Evolutionary conservation across 2,113 vertebrate species (phyloP).

Genomic region (Chloropsis hardwickii): DNA sequence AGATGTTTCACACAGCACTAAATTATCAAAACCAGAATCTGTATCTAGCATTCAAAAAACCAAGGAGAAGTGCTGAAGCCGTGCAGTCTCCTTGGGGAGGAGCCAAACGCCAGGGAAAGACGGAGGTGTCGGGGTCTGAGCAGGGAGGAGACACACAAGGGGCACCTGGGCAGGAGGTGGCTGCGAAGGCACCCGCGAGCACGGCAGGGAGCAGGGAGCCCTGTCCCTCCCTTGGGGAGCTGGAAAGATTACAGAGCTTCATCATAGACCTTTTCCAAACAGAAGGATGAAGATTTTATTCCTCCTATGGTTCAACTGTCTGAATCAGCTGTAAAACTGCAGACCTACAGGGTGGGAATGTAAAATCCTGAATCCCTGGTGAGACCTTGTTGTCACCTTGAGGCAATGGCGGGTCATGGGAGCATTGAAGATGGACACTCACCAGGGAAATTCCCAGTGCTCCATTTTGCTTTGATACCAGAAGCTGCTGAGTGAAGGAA

Average conservation of each 20-base stretch:
- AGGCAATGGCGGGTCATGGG: rapidly evolving
- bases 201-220: rapidly evolving
- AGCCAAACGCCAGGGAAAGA: slow-evolving; percentile 4
- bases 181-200: rapidly evolving
- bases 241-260: neutral
- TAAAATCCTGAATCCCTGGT: neutral
- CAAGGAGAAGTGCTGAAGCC: neutral
- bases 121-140: neutral
- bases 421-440: neutral
- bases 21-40: neutral
- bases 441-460: neutral
- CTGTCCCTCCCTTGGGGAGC: neutral
- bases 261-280: neutral
- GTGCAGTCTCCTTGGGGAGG: neutral
- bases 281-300: neutral
- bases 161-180: neutral
- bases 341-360: neutral
- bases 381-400: neutral
- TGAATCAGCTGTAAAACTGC: neutral
- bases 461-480: neutral
- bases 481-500: neutral
- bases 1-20: neutral
- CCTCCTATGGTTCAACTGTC: neutral
- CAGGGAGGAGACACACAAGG: rapidly evolving
- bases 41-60: neutral